Evolutionary conservation across 2,888 invertebrate species (phyloP).

Genomic region (Gortyna flavago): DNA sequence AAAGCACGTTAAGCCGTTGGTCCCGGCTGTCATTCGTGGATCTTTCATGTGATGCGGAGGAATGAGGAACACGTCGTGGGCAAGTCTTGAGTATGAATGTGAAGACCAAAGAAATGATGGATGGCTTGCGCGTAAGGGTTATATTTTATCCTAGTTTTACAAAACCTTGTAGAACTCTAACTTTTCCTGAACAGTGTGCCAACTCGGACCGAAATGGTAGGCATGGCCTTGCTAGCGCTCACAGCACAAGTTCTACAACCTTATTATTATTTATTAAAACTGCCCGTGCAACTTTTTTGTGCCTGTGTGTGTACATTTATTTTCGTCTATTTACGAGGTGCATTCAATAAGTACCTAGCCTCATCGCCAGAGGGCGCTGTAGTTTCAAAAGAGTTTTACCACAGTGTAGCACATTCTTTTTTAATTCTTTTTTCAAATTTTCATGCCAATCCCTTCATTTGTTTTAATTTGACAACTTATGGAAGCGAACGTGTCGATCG

Average conservation of each 20-base stretch:
- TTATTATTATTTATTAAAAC: slow-evolving; percentile 22
- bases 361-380: no score
- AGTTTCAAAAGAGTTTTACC: no score
- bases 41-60: background rate
- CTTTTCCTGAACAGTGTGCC: background rate
- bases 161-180: background rate
- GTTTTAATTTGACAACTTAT: no score
- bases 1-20: no score
- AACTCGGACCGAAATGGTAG: slow-evolving; percentile 6
- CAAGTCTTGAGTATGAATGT: background rate
- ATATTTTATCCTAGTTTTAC: background rate
- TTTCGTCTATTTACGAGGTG: slow-evolving; percentile 1
- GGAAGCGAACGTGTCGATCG: no score
- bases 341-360: no score
- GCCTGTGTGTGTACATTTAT: background rate
- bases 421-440: no score
- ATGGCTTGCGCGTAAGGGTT: background rate
- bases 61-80: background rate
- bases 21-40: no score
- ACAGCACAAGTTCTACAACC: slow-evolving; percentile 14
- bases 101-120: background rate
- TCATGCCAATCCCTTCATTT: no score
- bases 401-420: no score
- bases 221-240: slow-evolving; percentile 20
- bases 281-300: slow-evolving; percentile 5